These are phyloP conservation scores for Austrolebias charrua DNA, from an alignment of 2,797 vertebrate genomes.

Conservation along the genomic window DNA sequence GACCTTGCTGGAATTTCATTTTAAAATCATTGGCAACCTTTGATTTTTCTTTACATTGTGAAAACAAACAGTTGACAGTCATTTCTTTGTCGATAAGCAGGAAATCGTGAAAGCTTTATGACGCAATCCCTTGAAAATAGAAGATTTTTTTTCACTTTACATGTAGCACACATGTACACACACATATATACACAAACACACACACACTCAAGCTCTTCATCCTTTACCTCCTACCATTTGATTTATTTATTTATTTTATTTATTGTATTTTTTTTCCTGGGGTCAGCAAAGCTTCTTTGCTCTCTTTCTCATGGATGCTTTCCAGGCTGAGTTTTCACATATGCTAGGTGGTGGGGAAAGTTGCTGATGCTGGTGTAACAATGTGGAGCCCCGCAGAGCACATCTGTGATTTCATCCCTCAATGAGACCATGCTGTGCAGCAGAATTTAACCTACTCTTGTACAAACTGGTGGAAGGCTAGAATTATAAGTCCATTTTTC, in stretches of 20 bases:
- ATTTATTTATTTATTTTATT: no score
- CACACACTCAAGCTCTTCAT: conserved; percentile 45
- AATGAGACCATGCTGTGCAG: conserved; percentile 56
- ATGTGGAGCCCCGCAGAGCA: conserved; percentile 76
- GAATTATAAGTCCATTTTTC: conserved; percentile 43
- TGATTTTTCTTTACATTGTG: conserved; percentile 18
- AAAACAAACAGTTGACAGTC: conserved; percentile 37
- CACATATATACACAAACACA: conserved; percentile 13
- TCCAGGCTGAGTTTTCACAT: conserved; percentile 75
- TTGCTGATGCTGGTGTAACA: conserved; percentile 76
- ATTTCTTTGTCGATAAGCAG: conserved; percentile 55
- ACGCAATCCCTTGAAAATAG: conserved; percentile 63
- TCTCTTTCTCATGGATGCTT: conserved; percentile 72
- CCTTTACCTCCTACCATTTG: conserved; percentile 70
- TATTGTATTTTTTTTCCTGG: conserved; percentile 56
- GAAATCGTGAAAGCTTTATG: conserved; percentile 67
- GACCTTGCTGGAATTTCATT: not conserved
- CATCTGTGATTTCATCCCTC: conserved; percentile 78
- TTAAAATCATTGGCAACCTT: not conserved
- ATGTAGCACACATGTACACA: not conserved
- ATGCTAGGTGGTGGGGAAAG: conserved; percentile 75
- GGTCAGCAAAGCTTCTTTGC: conserved; percentile 77
- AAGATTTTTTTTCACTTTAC: conserved; percentile 1
- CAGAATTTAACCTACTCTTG: conserved; percentile 60
- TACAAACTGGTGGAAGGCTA: conserved; percentile 37